Evolutionary conservation across 2,113 vertebrate genomes (phyloP).

Genomic region (Gavia stellata): DNA sequence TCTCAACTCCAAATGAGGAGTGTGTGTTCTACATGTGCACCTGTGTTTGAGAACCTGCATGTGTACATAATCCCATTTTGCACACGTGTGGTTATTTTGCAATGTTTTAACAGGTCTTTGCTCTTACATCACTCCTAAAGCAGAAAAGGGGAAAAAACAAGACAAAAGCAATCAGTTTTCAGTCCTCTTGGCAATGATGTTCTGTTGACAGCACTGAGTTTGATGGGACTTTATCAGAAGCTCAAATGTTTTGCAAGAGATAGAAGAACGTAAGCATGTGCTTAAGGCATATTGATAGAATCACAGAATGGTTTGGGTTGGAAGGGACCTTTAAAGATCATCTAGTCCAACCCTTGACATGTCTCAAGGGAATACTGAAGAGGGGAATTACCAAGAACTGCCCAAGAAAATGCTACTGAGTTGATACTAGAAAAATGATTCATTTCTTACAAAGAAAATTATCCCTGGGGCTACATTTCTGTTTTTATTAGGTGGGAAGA

Average conservation of each 20-base stretch:
- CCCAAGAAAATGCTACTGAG: background rate
- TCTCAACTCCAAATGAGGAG: background rate
- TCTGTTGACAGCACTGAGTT: background rate
- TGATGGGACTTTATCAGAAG: background rate
- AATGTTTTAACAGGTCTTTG: background rate
- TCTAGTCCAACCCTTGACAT: background rate
- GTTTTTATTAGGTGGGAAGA: background rate
- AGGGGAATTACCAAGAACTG: background rate
- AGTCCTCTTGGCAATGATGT: background rate
- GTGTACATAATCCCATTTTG: background rate
- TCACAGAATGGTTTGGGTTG: background rate
- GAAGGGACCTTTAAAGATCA: background rate
- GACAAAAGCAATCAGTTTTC: background rate
- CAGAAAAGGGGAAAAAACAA: background rate
- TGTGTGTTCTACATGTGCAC: background rate
- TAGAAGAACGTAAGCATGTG: background rate
- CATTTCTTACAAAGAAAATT: background rate
- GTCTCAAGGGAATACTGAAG: background rate
- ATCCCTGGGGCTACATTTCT: background rate
- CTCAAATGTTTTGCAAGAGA: background rate
- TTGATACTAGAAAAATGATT: background rate
- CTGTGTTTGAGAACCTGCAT: background rate
- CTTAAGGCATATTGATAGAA: background rate
- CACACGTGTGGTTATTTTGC: background rate
- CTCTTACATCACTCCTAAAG: background rate